phyloP scores from a whole-genome alignment of 2,888 invertebrate genomes.

The Hesperia comma region DNA sequence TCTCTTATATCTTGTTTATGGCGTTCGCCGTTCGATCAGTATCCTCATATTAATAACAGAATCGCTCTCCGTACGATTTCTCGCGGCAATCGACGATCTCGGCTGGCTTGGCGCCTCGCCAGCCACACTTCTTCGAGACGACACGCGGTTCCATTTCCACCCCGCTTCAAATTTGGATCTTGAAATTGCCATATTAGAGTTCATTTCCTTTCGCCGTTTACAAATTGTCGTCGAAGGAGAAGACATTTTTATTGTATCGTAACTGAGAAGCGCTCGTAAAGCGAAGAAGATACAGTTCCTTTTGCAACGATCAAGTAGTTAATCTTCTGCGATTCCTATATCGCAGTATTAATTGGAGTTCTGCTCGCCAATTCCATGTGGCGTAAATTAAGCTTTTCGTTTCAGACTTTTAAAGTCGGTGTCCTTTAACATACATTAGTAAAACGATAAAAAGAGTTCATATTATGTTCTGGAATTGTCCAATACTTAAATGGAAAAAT shows the following conservation, averaged over 20 bases:
- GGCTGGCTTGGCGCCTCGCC: constrained; percentile 25
- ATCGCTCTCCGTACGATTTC: constrained; percentile 1
- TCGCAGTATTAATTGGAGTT: constrained; percentile 28
- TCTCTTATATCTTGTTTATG: too few relatives aligned
- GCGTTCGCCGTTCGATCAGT: too few relatives aligned
- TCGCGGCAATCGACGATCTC: background rate
- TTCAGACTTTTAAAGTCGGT: background rate
- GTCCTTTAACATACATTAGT: background rate
- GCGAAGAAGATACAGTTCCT: background rate
- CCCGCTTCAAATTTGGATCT: constrained; percentile 27
- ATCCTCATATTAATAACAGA: background rate
- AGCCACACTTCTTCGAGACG: constrained; percentile 22
- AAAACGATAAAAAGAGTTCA: background rate
- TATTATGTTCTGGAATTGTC: too few relatives aligned
- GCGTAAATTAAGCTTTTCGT: constrained; percentile 4
- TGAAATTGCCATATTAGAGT: constrained; percentile 34
- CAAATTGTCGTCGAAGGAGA: constrained; percentile 25
- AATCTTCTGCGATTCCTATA: constrained; percentile 21
- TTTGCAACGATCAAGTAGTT: background rate
- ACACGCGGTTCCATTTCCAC: constrained; percentile 32
- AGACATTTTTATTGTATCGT: constrained; percentile 12
- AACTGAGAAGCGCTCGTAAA: constrained; percentile 7
- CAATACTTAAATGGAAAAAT: too few relatives aligned
- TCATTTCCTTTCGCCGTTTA: constrained; percentile 32
- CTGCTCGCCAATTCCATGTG: constrained; percentile 2